phyloP scores from a whole-genome alignment of 2,113 vertebrate species.

The Hippoglossus stenolepis region DNA sequence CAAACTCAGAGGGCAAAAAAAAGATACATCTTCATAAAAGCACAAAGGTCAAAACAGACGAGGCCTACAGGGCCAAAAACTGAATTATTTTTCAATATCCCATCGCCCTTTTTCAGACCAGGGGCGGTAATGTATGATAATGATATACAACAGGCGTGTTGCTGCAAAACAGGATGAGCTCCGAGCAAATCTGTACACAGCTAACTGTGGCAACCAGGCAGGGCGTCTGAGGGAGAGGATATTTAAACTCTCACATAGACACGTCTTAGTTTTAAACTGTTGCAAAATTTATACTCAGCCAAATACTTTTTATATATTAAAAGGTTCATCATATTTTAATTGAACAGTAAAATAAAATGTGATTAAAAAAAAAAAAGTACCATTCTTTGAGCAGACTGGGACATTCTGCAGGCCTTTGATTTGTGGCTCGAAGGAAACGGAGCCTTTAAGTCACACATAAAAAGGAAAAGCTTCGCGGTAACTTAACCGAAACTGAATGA shows the following conservation, averaged over 20 bases:
- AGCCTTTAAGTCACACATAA: conserved; percentile 31
- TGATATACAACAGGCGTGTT: conserved; percentile 52
- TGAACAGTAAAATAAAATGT: conserved; percentile 33
- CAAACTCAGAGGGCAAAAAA: neutral
- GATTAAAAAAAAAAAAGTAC: conserved; percentile 9
- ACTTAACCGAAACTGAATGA: conserved; percentile 20
- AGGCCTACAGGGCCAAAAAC: conserved; percentile 24
- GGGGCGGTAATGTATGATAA: conserved; percentile 69
- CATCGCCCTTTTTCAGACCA: conserved; percentile 31
- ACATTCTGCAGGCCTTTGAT: conserved; percentile 29
- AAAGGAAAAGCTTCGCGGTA: conserved; percentile 29
- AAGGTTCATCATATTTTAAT: conserved; percentile 24
- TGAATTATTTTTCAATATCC: conserved; percentile 36
- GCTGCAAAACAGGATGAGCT: conserved; percentile 50
- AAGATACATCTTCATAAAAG: neutral
- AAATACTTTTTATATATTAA: conserved; percentile 9
- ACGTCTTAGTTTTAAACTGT: conserved; percentile 14
- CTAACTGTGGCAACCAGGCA: neutral
- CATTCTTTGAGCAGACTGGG: conserved; percentile 25
- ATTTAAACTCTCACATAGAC: conserved; percentile 16
- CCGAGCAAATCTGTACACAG: conserved; percentile 38
- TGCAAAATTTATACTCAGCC: conserved; percentile 1
- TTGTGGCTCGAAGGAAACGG: conserved; percentile 9
- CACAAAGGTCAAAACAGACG: conserved; percentile 44
- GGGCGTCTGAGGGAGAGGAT: conserved; percentile 8